Conservation (phyloP, 1,140 invertebrate species). For the Drosophila nebulosa region DNA sequence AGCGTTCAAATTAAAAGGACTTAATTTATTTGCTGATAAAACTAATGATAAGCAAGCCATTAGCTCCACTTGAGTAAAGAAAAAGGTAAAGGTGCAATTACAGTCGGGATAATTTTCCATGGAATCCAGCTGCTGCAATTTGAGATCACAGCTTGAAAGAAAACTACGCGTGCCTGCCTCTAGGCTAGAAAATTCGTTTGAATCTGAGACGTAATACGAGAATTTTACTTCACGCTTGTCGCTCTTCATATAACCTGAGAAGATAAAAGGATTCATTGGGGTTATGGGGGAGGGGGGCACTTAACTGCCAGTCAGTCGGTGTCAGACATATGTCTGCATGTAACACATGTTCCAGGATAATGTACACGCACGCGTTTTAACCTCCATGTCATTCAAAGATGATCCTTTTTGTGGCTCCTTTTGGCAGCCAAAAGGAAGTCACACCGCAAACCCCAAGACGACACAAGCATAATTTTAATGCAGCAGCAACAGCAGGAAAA, state of each 20-base stretch:
- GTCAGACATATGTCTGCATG: slow-evolving; percentile 18
- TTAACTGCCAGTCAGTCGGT: background rate
- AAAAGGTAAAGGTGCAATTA: slow-evolving; percentile 25
- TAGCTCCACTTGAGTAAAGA: slow-evolving; percentile 49
- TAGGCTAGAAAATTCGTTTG: background rate
- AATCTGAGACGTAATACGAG: slow-evolving; percentile 37
- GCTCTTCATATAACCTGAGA: slow-evolving; percentile 2
- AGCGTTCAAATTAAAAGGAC: slow-evolving; percentile 9
- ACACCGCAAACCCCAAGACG: slow-evolving; percentile 24
- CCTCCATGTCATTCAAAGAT: background rate
- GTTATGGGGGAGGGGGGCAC: background rate
- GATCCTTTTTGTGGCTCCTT: slow-evolving; percentile 23
- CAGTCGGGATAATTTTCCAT: slow-evolving; percentile 9
- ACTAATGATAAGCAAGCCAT: slow-evolving; percentile 45
- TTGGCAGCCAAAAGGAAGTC: slow-evolving; percentile 35
- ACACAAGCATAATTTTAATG: slow-evolving; percentile 31
- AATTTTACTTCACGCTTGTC: slow-evolving; percentile 45
- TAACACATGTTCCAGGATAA: slow-evolving; percentile 49
- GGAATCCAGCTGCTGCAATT: slow-evolving; percentile 1
- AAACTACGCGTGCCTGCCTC: slow-evolving; percentile 23
- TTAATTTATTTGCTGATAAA: slow-evolving; percentile 40
- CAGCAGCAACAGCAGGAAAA: slow-evolving; percentile 47
- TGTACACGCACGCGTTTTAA: background rate
- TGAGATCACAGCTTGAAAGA: background rate
- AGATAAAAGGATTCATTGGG: background rate